Percentiles rank a stretch among this genome's conserved stretches.
Evolutionary conservation across 1,140 invertebrate species (phyloP).

Genomic region (Drosophila pseudoobscura): DNA sequence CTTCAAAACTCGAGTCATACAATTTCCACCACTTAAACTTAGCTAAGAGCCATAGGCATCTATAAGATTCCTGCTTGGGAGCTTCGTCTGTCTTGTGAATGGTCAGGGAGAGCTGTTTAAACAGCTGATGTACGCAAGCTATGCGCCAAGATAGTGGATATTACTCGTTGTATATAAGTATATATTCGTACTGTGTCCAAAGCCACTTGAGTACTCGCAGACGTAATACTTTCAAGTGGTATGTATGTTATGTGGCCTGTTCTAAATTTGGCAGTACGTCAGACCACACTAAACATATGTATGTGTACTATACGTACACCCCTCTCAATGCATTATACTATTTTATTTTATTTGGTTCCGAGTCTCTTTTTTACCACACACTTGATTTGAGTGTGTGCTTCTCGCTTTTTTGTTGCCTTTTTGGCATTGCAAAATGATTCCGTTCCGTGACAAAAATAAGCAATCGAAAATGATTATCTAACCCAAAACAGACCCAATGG

Average conservation of each 20-base stretch:
- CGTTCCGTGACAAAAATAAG: constrained; percentile 48
- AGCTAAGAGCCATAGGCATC: background rate
- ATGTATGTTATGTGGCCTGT: constrained; percentile 23
- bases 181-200: background rate
- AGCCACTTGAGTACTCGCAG: too few relatives aligned
- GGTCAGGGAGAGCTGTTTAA: background rate
- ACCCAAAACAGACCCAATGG: constrained; percentile 13
- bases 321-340: constrained; percentile 21
- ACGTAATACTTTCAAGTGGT: constrained; percentile 9
- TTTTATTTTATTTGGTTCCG: constrained; percentile 9
- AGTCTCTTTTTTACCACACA: constrained; percentile 24
- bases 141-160: constrained; percentile 17
- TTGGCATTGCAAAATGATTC: constrained; percentile 26
- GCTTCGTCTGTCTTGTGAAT: constrained; percentile 6
- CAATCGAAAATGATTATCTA: constrained; percentile 44
- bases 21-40: too few relatives aligned
- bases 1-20: too few relatives aligned
- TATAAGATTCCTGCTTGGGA: background rate
- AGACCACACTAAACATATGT: constrained; percentile 11
- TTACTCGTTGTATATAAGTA: background rate
- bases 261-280: constrained; percentile 39
- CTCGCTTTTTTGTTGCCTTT: constrained; percentile 18
- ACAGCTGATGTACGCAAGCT: constrained; percentile 10
- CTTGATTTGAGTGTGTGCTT: constrained; percentile 30
- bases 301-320: background rate